Base-by-base conservation (phyloP, 2,797 vertebrate species). In the Brotula barbata region DNA sequence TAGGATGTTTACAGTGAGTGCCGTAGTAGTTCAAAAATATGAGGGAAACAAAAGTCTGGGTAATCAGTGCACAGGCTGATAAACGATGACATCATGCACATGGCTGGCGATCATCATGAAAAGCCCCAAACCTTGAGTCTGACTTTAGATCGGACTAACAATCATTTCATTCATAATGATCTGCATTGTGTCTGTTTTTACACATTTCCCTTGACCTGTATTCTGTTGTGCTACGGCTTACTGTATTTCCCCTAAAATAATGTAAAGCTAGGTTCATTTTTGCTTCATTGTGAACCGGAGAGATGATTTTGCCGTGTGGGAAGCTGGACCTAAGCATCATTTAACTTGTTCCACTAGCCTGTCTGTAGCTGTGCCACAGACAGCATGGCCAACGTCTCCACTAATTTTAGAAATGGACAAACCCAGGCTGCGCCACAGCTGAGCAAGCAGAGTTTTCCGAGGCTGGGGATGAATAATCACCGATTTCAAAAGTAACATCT, bases 1-100 rank as follows among this genome's bases (percentile, higher is more conserved):
- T 23, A 5, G 21, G 37, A 61, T 63, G 68, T 69, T 85, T 84
- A 82, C 71, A 85, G 82, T 74, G 70, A 75, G 75, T 81, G 68
- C 75, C 52, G 7, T 25, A 34, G 28, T 41, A 56, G 71, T 58
- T 80, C 53, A 60, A 73, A 63, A 49, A 69, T 50, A 49, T 56
- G 50, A 52, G 31, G 50, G 40, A 73, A 46, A 40, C 53, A 73
- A 78, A 76, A 77, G 72, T 69, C 80, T 76, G 68, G 65, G 77
- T 73, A 68, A 73, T 61, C 31, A 54, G 71, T 40, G 48, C 69
- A 51, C 51, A 60, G 40, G 42, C 23, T 55, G 46, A 74, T 36
- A 48, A 10, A 53, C 8, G 53, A 42, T 56, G 57, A 69, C 39
- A 47, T 52, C 68, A 61, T 55, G 51, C 65, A 61, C 57, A 20